A percentile compares a stretch with the other conserved stretches of the same genome.
Conservation (phyloP, 2,113 vertebrate genomes). For the Salvator merianae region DNA sequence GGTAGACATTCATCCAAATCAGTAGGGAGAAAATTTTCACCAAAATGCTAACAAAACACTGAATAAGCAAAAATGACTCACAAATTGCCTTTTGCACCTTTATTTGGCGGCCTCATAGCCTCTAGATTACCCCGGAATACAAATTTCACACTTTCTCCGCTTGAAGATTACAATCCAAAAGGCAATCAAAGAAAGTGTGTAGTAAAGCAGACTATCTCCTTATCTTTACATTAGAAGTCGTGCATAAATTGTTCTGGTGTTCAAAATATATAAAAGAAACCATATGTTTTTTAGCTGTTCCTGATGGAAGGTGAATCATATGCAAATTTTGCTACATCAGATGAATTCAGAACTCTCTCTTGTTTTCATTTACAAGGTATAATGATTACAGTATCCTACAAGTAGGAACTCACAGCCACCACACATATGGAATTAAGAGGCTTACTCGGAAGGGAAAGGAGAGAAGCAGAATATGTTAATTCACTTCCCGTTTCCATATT, state of each 20-base stretch:
- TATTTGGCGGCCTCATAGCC: constrained; percentile 38
- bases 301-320: constrained; percentile 42
- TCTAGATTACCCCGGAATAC: constrained; percentile 40
- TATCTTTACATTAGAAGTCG: constrained; percentile 41
- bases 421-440: neutral
- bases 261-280: constrained; percentile 40
- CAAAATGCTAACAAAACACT: constrained; percentile 55
- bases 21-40: constrained; percentile 32
- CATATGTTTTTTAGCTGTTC: constrained; percentile 43
- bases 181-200: constrained; percentile 32
- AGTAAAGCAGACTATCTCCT: constrained; percentile 32
- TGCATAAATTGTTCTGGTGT: constrained; percentile 25
- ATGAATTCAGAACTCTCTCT: neutral
- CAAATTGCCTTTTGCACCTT: constrained; percentile 53
- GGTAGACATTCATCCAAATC: constrained; percentile 30
- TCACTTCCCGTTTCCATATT: too few species aligned
- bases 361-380: neutral
- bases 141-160: constrained; percentile 41
- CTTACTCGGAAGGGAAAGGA: neutral
- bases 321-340: neutral
- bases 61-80: constrained; percentile 50
- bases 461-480: neutral
- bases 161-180: constrained; percentile 48
- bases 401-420: neutral
- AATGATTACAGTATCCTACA: neutral